These are phyloP conservation scores for Drosophila serrata DNA, from an alignment of 1,140 invertebrate species.

Conservation along the genomic window DNA sequence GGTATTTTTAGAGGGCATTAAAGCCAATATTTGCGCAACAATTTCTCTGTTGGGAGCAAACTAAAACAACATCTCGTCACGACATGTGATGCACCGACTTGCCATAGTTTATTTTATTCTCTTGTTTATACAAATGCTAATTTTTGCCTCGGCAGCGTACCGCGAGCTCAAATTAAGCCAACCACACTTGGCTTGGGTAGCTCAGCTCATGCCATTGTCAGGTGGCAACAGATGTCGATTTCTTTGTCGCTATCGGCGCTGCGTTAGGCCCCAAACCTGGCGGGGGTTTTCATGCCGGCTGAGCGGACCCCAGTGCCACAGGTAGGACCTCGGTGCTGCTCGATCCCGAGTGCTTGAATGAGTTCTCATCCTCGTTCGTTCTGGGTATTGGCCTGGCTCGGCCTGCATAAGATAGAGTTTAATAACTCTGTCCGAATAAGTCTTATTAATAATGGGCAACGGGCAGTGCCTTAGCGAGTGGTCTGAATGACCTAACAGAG, in stretches of 20 bases:
- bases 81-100: constrained; percentile 58
- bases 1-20: constrained; percentile 58
- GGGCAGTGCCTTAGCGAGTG: background rate
- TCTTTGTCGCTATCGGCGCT: background rate
- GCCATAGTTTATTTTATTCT: constrained; percentile 41
- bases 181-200: constrained; percentile 3
- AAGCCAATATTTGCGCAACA: constrained; percentile 54
- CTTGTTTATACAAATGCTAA: constrained; percentile 64
- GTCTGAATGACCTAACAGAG: background rate
- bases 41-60: constrained; percentile 33
- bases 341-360: background rate
- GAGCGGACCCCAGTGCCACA: background rate
- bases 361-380: constrained; percentile 4
- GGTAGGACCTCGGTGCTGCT: background rate
- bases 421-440: constrained; percentile 50
- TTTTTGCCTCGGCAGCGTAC: constrained; percentile 30
- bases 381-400: constrained; percentile 2
- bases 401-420: constrained; percentile 12
- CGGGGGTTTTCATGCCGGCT: background rate
- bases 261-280: background rate
- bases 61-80: constrained; percentile 40
- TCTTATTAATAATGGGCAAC: constrained; percentile 37
- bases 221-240: constrained; percentile 31
- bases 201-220: constrained; percentile 6
- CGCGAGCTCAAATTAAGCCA: constrained; percentile 9